phyloP scores from a whole-genome alignment of 30 jellyfish, hydroid and myxozoan species.

The Pelagia noctiluca region DNA sequence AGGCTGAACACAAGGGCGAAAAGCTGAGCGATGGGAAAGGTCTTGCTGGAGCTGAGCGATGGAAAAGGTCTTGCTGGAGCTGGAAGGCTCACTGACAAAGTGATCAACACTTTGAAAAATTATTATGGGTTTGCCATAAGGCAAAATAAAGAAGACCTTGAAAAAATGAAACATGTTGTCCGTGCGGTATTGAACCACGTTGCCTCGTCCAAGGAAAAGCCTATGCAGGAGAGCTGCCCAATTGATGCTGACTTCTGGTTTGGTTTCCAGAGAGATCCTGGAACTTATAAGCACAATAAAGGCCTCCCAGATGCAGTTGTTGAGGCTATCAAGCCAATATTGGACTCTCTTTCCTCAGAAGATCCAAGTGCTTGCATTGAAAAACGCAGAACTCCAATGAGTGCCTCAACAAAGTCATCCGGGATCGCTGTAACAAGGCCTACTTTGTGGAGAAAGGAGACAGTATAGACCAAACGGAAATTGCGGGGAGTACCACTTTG shows the following conservation, averaged over 20 bases:
- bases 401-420: background rate
- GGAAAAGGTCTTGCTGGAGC: too few relatives aligned
- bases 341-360: background rate
- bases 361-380: slow-evolving; percentile 10
- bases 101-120: too few relatives aligned
- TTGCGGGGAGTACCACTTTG: background rate
- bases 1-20: too few relatives aligned
- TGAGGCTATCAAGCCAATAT: background rate
- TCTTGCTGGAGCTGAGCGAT: too few relatives aligned
- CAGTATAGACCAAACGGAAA: slow-evolving; percentile 9
- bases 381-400: background rate
- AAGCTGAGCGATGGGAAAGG: too few relatives aligned
- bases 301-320: background rate
- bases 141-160: too few relatives aligned
- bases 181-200: too few relatives aligned
- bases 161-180: too few relatives aligned
- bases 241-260: slow-evolving; percentile 3
- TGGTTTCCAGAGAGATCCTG: slow-evolving; percentile 27
- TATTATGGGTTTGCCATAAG: too few relatives aligned
- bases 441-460: slow-evolving; percentile 8
- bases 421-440: slow-evolving; percentile 17
- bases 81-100: too few relatives aligned
- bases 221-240: slow-evolving; percentile 33
- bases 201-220: slow-evolving; percentile 17
- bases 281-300: slow-evolving; percentile 1